Evolutionary conservation across 2,113 vertebrate species (phyloP), one percentile per base, ranked within the genome.

Genomic region (Leptodactylus fuscus): DNA sequence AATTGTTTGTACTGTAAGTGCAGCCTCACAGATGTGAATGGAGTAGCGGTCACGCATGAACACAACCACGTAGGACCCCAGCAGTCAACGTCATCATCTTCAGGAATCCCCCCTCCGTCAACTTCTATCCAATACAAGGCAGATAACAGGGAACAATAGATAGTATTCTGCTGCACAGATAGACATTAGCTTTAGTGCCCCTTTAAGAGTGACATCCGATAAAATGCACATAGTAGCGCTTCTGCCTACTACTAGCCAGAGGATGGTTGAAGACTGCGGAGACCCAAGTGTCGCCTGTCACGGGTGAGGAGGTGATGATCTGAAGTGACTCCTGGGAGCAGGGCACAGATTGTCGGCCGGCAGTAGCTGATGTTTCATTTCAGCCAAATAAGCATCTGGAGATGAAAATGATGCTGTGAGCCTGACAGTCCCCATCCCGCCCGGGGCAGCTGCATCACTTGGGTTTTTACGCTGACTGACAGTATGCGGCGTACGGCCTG

Each of bases 401-500:
- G 76, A 36, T 85, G 83, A 85, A 85, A 85, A 15, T 13, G 83
- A 85, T 80, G 62, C 83, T 79, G 83, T 80, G 76, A 85, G 41
- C 13, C 62, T 85, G 74, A 85, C 83, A 70, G 74, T 55, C 46
- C 38, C 62, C 48, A 16, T 80, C 46, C 51, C 10, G 75, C 83
- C 83, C 10, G 44, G 16, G 75, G 83, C 60, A 36, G 27, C 22
- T 0, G 18, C 60, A 24, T 46, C 58, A 62, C 60, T 67, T 53
- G 60, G 83, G 27, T 36, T 10, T 85, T 85, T 77, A 41, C 51
- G 58, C 74, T 58, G 46, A 80, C 62, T 85, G 60, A 71, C 83
- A 85, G 48, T 29, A 8, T 18, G 62, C 32, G 34, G 46, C 8
- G 46, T 16, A 41, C n/a, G 12, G 20, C 49, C 32, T 67, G 41